Evolutionary conservation across 1,140 invertebrate genomes (phyloP).

Genomic region (Caenorhabditis inopinata): DNA sequence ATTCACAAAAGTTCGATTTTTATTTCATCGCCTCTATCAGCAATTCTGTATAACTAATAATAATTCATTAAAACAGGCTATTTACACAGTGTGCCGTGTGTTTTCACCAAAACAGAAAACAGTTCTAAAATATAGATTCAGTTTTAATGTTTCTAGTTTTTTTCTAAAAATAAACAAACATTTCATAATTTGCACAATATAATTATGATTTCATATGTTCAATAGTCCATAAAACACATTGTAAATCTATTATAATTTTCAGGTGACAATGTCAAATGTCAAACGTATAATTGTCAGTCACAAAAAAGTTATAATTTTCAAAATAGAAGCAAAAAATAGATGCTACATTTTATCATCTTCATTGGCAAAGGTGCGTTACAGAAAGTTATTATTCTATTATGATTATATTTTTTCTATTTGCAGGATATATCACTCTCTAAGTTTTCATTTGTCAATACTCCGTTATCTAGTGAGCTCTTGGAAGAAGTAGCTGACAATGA

Average conservation of each 20-base stretch:
- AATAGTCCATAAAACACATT: too few species aligned
- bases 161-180: too few species aligned
- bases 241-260: not conserved
- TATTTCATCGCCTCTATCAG: too few species aligned
- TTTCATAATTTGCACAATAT: too few species aligned
- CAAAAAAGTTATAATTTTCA: not conserved
- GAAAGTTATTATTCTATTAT: not conserved
- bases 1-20: too few species aligned
- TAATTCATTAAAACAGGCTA: too few species aligned
- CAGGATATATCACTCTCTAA: not conserved
- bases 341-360: not conserved
- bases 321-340: slow-evolving; percentile 4
- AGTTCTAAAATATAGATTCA: too few species aligned
- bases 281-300: not conserved
- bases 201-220: too few species aligned
- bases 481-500: not conserved
- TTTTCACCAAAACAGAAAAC: too few species aligned
- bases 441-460: not conserved
- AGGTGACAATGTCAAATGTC: not conserved
- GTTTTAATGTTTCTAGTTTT: too few species aligned
- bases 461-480: not conserved
- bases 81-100: too few species aligned
- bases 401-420: not conserved
- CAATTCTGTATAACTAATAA: too few species aligned
- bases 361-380: not conserved